Percentiles rank a stretch among this genome's conserved stretches.
These are phyloP conservation scores for Ciconia maguari DNA, from an alignment of 2,113 vertebrate genomes.

Conservation along the genomic window DNA sequence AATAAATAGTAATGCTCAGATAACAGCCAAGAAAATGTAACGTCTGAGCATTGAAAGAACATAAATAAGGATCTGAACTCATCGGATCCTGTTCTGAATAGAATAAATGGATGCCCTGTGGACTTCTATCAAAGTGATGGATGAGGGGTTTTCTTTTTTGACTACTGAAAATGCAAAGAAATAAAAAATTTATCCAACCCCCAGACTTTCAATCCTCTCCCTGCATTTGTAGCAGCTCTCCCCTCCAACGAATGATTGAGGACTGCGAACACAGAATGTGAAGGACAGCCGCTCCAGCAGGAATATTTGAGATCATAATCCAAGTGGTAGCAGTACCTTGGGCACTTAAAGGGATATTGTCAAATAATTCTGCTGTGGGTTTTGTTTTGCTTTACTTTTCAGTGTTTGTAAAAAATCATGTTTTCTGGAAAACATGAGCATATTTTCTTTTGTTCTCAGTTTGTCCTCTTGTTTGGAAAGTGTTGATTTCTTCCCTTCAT, in stretches of 20 bases:
- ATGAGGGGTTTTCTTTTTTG: constrained; percentile 51
- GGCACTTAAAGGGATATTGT: background rate
- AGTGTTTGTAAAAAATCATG: background rate
- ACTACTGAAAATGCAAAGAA: constrained; percentile 57
- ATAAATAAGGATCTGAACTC: constrained; percentile 55
- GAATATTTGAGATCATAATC: constrained; percentile 17
- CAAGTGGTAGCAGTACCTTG: background rate
- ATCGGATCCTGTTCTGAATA: background rate
- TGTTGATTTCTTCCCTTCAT: background rate
- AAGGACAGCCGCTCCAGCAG: background rate
- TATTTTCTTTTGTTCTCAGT: background rate
- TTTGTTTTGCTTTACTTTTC: background rate
- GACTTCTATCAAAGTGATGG: constrained; percentile 57
- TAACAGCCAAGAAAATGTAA: constrained; percentile 39
- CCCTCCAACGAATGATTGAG: background rate
- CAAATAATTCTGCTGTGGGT: background rate
- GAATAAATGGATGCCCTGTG: constrained; percentile 51
- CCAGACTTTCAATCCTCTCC: constrained; percentile 6
- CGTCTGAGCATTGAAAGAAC: background rate
- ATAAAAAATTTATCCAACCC: constrained; percentile 35
- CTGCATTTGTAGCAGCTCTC: background rate
- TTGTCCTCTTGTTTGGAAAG: background rate
- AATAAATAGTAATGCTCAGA: constrained; percentile 58
- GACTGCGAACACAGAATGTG: background rate
- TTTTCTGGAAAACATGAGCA: background rate